Percentiles rank a stretch among this genome's conserved stretches.
phyloP scores from a whole-genome alignment of 2,888 invertebrate genomes.

The Eustalomyia histrio region DNA sequence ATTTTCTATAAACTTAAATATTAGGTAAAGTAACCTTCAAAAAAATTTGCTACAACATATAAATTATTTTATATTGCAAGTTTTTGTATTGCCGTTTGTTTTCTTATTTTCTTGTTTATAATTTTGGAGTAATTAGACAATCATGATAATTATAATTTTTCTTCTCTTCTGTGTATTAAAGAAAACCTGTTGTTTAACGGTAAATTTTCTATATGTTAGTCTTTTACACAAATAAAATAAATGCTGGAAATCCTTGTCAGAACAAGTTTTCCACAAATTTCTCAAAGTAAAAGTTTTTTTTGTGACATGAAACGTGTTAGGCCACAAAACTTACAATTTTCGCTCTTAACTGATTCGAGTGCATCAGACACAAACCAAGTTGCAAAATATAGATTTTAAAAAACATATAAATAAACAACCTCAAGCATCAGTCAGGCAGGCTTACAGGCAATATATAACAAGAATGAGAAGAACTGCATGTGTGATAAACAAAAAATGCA shows the following conservation, averaged over 20 bases:
- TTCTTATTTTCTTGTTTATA: conserved; percentile 46
- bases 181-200: conserved; percentile 60
- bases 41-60: not conserved
- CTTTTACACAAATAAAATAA: conserved; percentile 14
- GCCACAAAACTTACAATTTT: conserved; percentile 46
- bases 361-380: conserved; percentile 38
- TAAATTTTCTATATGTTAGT: conserved; percentile 1
- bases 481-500: conserved; percentile 36
- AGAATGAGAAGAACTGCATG: conserved; percentile 31
- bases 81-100: conserved; percentile 20
- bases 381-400: conserved; percentile 25
- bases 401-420: conserved; percentile 27
- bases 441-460: not conserved
- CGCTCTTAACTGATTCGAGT: conserved; percentile 58
- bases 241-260: conserved; percentile 56
- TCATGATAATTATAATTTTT: conserved; percentile 56
- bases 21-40: conserved; percentile 11
- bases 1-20: not conserved
- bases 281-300: conserved; percentile 63
- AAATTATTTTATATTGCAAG: conserved; percentile 38
- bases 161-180: conserved; percentile 20
- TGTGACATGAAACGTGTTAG: conserved; percentile 62
- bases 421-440: not conserved
- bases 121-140: conserved; percentile 63
- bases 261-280: conserved; percentile 62